These are phyloP conservation scores for Volucella zonaria DNA, from an alignment of 2,888 invertebrate species.

Conservation along the genomic window DNA sequence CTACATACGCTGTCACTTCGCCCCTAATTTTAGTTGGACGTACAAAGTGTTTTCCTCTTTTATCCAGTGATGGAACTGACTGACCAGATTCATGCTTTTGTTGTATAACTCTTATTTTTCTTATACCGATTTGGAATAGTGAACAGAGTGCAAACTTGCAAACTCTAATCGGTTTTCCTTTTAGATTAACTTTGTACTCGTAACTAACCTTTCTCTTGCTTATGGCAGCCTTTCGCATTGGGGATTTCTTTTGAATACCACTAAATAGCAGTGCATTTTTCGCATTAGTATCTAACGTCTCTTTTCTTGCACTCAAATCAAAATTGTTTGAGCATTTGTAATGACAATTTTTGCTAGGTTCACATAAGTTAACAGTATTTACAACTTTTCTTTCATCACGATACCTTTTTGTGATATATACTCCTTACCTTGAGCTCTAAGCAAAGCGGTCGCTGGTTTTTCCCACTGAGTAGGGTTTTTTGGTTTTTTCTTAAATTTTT, in stretches of 20 bases:
- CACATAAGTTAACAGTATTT: too few species aligned
- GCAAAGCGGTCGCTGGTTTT: too few species aligned
- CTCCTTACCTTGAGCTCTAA: too few species aligned
- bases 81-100: background rate
- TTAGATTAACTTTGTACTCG: background rate
- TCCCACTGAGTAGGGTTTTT: too few species aligned
- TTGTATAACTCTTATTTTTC: background rate
- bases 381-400: background rate
- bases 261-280: background rate
- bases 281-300: too few species aligned
- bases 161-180: background rate
- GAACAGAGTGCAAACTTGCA: background rate
- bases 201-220: background rate
- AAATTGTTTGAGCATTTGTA: too few species aligned
- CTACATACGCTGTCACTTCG: too few species aligned
- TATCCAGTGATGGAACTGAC: background rate
- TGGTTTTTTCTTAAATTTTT: too few species aligned
- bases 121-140: too few species aligned
- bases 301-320: too few species aligned
- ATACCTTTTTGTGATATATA: background rate
- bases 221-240: background rate
- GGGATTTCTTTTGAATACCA: conserved; percentile 1
- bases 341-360: too few species aligned
- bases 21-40: too few species aligned
- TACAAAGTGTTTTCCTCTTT: background rate